Evolutionary conservation across 2,113 vertebrate genomes (phyloP).

Genomic region (Theropithecus gelada): DNA sequence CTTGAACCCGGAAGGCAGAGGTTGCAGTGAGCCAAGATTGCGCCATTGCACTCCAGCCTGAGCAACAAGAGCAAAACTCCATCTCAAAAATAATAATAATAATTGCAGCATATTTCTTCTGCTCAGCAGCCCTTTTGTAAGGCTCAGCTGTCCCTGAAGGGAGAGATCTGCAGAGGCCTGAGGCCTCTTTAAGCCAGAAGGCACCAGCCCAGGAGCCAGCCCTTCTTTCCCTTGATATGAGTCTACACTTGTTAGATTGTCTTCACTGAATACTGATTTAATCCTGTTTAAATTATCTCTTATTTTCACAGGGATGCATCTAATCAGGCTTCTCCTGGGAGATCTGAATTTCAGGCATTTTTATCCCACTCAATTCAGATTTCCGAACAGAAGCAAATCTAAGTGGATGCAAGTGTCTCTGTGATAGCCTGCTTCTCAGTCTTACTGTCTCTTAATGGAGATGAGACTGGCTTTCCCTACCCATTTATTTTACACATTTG

Average conservation of each 20-base stretch:
- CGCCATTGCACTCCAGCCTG: too few species aligned
- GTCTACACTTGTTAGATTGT: not conserved
- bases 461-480: not conserved
- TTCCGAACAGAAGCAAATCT: not conserved
- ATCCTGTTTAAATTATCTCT: not conserved
- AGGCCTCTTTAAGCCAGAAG: rapidly evolving
- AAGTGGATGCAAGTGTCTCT: not conserved
- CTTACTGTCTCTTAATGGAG: not conserved
- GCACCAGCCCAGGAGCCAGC: too few species aligned
- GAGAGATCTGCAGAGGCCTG: not conserved
- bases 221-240: too few species aligned
- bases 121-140: not conserved
- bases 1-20: too few species aligned
- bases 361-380: not conserved
- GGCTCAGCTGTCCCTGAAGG: not conserved
- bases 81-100: too few species aligned
- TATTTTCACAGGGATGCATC: not conserved
- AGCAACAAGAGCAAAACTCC: too few species aligned
- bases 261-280: not conserved
- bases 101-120: not conserved
- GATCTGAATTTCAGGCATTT: not conserved
- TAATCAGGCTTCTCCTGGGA: not conserved
- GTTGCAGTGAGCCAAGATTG: too few species aligned
- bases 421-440: not conserved
- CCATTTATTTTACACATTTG: not conserved